Evolutionary conservation across 2,797 vertebrate species (phyloP).

Genomic region (Sebastes alutus): DNA sequence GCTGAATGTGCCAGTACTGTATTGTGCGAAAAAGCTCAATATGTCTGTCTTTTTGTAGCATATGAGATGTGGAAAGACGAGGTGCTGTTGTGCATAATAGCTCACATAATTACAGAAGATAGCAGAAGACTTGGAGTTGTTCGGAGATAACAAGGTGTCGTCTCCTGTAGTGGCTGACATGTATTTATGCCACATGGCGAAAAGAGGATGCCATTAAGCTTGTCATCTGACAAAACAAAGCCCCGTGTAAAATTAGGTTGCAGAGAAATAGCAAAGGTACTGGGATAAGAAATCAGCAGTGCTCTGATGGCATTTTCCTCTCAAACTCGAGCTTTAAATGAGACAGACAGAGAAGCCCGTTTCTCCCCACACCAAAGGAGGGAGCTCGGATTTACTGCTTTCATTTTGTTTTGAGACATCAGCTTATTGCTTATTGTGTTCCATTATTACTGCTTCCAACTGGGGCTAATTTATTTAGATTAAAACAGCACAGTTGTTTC

Average conservation of each 20-base stretch:
- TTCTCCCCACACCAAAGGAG: conserved; percentile 47
- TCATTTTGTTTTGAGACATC: conserved; percentile 82
- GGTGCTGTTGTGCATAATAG: conserved; percentile 26
- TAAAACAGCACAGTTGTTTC: conserved; percentile 80
- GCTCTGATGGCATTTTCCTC: conserved; percentile 28
- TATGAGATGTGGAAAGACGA: conserved; percentile 11
- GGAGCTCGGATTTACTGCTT: conserved; percentile 78
- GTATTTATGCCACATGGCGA: conserved; percentile 43
- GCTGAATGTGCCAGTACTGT: conserved; percentile 3
- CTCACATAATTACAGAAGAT: conserved; percentile 56
- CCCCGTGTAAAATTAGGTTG: conserved; percentile 46
- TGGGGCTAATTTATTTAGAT: conserved; percentile 87
- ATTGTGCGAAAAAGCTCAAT: conserved; percentile 12
- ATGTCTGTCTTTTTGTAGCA: conserved; percentile 13
- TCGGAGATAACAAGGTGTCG: conserved; percentile 57
- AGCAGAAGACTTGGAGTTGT: conserved; percentile 33
- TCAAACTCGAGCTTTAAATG: conserved; percentile 49
- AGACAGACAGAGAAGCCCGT: conserved; percentile 28
- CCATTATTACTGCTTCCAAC: conserved; percentile 83
- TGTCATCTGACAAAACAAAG: conserved; percentile 64
- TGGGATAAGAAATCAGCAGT: conserved; percentile 6
- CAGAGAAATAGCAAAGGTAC: conserved; percentile 33
- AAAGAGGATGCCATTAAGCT: conserved; percentile 47
- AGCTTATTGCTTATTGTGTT: conserved; percentile 81
- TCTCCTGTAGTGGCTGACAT: conserved; percentile 51